Evolutionary conservation across 2,888 invertebrate genomes (phyloP).

Genomic region (Capitulum mitella): DNA sequence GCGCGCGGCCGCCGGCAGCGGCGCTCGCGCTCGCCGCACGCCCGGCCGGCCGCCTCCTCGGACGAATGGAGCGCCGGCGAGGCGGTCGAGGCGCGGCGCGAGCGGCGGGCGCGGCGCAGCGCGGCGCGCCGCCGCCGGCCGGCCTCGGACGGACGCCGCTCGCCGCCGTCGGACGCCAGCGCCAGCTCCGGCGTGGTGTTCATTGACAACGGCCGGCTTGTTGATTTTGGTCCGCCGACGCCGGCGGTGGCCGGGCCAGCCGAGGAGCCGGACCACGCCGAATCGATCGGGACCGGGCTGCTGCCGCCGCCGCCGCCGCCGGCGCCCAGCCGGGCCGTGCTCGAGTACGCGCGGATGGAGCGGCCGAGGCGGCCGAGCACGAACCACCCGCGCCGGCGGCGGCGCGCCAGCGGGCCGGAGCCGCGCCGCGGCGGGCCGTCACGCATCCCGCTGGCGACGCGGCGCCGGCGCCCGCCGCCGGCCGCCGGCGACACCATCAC

Average conservation of each 20-base stretch:
- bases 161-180: not conserved
- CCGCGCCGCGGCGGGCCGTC: not conserved
- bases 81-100: slow-evolving; percentile 69
- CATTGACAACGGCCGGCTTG: slow-evolving; percentile 35
- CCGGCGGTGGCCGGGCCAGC: slow-evolving; percentile 79
- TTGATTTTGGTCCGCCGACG: slow-evolving; percentile 67
- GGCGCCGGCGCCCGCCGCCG: not conserved
- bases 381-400: slow-evolving; percentile 54
- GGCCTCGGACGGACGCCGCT: not conserved
- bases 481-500: slow-evolving; percentile 21
- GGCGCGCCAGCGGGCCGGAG: slow-evolving; percentile 62
- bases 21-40: slow-evolving; percentile 52
- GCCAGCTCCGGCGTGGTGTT: not conserved
- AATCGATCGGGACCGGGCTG: slow-evolving; percentile 54
- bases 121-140: not conserved
- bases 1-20: slow-evolving; percentile 65
- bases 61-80: slow-evolving; percentile 75
- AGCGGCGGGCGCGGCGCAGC: slow-evolving; percentile 58
- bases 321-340: slow-evolving; percentile 52
- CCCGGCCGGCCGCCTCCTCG: slow-evolving; percentile 57
- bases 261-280: slow-evolving; percentile 44
- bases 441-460: not conserved
- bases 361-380: slow-evolving; percentile 65
- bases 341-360: slow-evolving; percentile 71
- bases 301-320: slow-evolving; percentile 77